Base-by-base conservation (phyloP, 92 coral and sea anemone genomes). In the Palythoa grandis region DNA sequence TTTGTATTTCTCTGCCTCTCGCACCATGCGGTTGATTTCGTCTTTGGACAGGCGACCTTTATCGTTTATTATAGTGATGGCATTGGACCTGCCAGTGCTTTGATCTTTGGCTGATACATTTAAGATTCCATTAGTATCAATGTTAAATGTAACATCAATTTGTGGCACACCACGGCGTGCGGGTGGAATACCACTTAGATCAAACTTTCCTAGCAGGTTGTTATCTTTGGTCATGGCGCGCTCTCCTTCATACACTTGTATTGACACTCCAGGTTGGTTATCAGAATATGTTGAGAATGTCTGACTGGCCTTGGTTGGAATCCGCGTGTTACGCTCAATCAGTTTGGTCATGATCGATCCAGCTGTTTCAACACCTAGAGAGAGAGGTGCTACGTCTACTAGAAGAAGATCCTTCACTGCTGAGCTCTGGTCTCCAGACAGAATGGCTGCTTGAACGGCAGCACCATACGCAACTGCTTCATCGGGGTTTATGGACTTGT, bases 401-500 rank as follows among this genome's bases (percentile, higher is more conserved):
- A 92, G 92, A 11, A 92, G 88, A 39, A 92, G 93, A 77, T 92
- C 95, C 15, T 91, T 82, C 69, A 92, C 95, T 24, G 85, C 90
- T 60, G 90, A 93, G 77, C 90, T 90, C 57, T 87, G 82, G 88
- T 92, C 95, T 70, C 95, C 95, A 66, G 88, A 84, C 20, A 92
- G 58, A 78, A 92, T 90, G 73, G 95, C 95, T 20, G 91, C 72
- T 67, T 67, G 72, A 67, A 67, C 72, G 7, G 95, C 88, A 11
- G 95, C 95, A 86, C 95, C 95, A 86, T 93, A 93, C 24, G 95
- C 95, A 12, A 93, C 95, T 90, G 95, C 95, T 52, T 93, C 95
- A 50, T 92, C 95, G 25, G 95, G 95, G 86, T 92, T 92, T 88
- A 92, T 92, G 40, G 93, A 90, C 87, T 92, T 93, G 86, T 93